Percentiles rank a stretch among this genome's conserved stretches.
phyloP scores from a whole-genome alignment of 2,888 invertebrate species.

The Latrodectus hesperus region DNA sequence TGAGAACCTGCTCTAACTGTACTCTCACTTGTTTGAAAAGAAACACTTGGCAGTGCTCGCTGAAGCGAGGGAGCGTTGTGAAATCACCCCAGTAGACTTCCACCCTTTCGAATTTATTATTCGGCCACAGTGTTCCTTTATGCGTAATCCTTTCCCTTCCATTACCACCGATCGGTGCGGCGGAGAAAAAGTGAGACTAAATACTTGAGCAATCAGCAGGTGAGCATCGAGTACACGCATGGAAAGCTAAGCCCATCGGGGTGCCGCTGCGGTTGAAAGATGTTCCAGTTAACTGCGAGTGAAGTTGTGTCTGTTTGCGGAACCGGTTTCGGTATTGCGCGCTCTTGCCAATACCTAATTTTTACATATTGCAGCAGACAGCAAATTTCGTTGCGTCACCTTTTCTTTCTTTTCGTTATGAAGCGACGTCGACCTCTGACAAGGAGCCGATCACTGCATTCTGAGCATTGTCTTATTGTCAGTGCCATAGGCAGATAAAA shows the following conservation, averaged over 20 bases:
- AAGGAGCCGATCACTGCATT: neutral
- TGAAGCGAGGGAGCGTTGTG: too few species aligned
- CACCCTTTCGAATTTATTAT: too few species aligned
- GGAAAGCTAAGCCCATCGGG: neutral
- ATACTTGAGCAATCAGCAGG: too few species aligned
- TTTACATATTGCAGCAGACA: neutral
- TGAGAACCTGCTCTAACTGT: too few species aligned
- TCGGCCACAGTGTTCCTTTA: too few species aligned
- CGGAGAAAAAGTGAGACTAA: too few species aligned
- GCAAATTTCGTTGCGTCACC: neutral
- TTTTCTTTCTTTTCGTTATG: neutral
- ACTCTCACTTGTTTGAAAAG: too few species aligned
- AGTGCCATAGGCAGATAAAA: neutral
- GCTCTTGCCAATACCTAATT: neutral
- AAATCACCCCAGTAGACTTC: too few species aligned
- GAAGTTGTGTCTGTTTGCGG: conserved; percentile 2
- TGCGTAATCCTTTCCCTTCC: too few species aligned
- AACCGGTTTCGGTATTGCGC: conserved; percentile 3
- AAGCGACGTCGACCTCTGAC: neutral
- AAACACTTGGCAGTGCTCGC: too few species aligned
- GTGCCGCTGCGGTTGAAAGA: conserved; percentile 1
- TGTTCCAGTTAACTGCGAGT: neutral
- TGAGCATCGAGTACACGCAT: neutral
- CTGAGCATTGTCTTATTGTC: neutral
- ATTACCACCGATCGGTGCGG: too few species aligned